Base-by-base conservation (phyloP, 1,140 invertebrate species). In the Vanessa atalanta region DNA sequence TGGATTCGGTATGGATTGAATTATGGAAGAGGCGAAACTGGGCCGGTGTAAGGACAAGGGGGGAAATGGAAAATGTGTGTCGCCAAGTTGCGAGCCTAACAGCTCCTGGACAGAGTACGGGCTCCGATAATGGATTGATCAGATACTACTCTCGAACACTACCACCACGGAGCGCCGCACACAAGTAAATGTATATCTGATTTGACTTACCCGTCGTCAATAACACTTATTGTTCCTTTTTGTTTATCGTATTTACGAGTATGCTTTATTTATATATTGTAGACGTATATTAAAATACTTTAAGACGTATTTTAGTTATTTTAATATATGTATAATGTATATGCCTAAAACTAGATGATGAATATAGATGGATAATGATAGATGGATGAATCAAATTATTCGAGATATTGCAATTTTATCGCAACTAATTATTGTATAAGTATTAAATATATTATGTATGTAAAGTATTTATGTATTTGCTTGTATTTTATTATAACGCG, bases 11-110 rank as follows among this genome's bases (percentile, higher is more conserved):
- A 83, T 87, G 84, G 82, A 89, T 89, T 89, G 84, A 91, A 88
- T 88, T 88, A 89, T 91, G 84, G 83, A 82, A 83, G 81, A 80
- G 80, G 79, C 77, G 78, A 79, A 85, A 83, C 82, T 89, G 82
- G 80, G 83, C 83, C 85, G 83, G 79, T 76, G 80, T 81, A 78
- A 87, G 82, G 82, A 87, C 82, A 84, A 83, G 77, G 83, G 72
- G 83, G 88, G 84, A 88, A 92, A 92, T 90, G 88, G 88, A 89
- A 90, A 90, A 90, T 90, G 83, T 88, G 84, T 90, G 90, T 90
- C 82, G 84, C 83, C 83, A 92, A 87, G 78, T 90, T 87, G 79
- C 80, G 79, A 64, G 84, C 84, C 86, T 86, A 86, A 87, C 86
- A 88, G 82, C 82, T 83, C 79, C 83, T 88, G 88, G 84, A 86